Conservation (phyloP, 2,797 vertebrate species). For the Poecile montanus region DNA sequence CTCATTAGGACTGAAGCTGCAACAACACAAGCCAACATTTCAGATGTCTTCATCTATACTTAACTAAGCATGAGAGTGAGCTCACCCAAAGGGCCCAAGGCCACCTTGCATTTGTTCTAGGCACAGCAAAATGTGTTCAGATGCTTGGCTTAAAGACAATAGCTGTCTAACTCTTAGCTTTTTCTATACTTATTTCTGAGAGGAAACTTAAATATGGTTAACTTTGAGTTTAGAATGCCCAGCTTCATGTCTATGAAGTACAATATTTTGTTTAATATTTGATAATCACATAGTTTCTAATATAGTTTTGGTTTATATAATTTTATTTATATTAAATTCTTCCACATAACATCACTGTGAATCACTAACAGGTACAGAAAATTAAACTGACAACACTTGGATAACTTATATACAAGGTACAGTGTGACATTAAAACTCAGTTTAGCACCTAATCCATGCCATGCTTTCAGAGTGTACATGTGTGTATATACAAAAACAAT, state of each 20-base stretch:
- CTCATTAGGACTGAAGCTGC: background rate
- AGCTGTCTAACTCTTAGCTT: background rate
- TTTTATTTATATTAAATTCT: background rate
- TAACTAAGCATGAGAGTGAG: background rate
- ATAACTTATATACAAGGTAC: background rate
- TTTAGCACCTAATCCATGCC: background rate
- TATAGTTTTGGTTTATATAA: fast-evolving
- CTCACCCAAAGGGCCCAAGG: background rate
- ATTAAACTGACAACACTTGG: background rate
- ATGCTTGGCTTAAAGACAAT: background rate
- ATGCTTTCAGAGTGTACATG: background rate
- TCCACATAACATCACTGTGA: background rate
- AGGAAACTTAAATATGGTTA: background rate
- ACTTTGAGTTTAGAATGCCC: background rate
- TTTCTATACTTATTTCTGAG: background rate
- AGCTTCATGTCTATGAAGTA: background rate
- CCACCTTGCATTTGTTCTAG: background rate
- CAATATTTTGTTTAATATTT: background rate
- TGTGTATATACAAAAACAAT: background rate
- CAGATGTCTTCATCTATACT: background rate
- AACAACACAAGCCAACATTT: background rate
- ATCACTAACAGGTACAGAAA: background rate
- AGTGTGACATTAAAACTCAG: background rate
- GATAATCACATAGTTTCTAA: background rate
- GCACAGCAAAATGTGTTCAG: background rate